Percentiles rank a stretch among this genome's conserved stretches.
These are phyloP conservation scores for Ceratotherium simum DNA, from an alignment of 2,113 vertebrate genomes.

Conservation along the genomic window DNA sequence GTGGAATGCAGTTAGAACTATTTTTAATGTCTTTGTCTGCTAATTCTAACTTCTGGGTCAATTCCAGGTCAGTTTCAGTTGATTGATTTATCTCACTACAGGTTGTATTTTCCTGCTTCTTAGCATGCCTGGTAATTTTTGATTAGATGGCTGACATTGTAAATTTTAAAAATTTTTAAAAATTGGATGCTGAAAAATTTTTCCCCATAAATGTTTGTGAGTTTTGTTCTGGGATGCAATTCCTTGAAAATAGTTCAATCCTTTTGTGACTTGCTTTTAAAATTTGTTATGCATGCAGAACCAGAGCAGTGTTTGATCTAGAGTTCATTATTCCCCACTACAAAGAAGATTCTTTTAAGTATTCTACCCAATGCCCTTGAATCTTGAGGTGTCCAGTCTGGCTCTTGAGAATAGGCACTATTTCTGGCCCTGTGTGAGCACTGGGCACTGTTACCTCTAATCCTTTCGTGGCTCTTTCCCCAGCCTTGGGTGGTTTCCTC, in stretches of 20 bases:
- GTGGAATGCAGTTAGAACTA: background rate
- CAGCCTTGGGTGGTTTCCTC: background rate
- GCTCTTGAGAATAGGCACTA: background rate
- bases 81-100: background rate
- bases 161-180: background rate
- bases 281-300: background rate
- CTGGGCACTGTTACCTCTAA: background rate
- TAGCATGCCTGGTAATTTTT: background rate
- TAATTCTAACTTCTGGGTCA: background rate
- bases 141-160: background rate
- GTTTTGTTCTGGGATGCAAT: background rate
- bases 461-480: background rate
- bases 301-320: background rate
- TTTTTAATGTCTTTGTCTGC: background rate
- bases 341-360: background rate
- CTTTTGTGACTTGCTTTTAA: slow-evolving; percentile 3
- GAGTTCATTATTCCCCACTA: background rate
- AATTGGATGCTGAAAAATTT: background rate
- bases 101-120: background rate
- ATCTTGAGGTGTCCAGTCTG: background rate
- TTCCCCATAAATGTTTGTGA: background rate
- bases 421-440: background rate
- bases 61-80: background rate
- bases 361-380: background rate
- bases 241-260: background rate